Percentiles rank a stretch among this genome's conserved stretches.
These are phyloP conservation scores for Urocolius indicus DNA, from an alignment of 2,113 vertebrate genomes.

Conservation along the genomic window DNA sequence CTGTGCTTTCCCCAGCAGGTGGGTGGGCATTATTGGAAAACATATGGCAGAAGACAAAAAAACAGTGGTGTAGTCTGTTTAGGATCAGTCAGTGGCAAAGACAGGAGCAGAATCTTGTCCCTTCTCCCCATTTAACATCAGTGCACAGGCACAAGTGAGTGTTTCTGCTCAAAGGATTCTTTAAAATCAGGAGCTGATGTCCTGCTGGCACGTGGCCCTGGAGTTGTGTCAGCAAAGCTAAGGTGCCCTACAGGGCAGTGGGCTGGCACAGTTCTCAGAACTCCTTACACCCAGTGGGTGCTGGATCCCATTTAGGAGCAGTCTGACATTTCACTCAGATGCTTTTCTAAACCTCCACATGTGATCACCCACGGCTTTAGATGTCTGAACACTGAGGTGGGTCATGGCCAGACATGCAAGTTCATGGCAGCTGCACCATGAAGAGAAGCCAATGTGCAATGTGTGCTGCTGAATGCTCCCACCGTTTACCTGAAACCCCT, in stretches of 20 bases:
- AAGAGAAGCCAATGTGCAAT: not conserved
- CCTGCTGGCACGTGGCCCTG: rapidly evolving
- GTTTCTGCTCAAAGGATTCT: not conserved
- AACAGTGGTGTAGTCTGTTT: not conserved
- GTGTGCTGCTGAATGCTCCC: rapidly evolving
- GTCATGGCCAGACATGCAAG: not conserved
- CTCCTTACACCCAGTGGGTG: rapidly evolving
- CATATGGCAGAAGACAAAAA: slow-evolving; percentile 40
- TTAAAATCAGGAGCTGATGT: not conserved
- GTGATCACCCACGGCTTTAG: rapidly evolving
- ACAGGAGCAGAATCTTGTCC: not conserved
- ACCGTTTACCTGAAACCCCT: not conserved
- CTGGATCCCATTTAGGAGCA: not conserved
- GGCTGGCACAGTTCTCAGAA: not conserved
- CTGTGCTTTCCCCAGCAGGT: not conserved
- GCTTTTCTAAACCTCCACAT: not conserved
- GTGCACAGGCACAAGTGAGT: rapidly evolving
- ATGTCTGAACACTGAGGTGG: rapidly evolving
- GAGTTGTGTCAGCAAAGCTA: rapidly evolving
- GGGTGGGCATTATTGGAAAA: slow-evolving; percentile 29
- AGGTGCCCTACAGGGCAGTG: rapidly evolving
- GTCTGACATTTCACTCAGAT: not conserved
- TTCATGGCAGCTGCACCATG: rapidly evolving
- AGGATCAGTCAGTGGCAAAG: slow-evolving; percentile 9
- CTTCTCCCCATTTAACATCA: not conserved